Base-by-base conservation (phyloP, 2,888 invertebrate genomes). In the Eupithecia dodoneata region DNA sequence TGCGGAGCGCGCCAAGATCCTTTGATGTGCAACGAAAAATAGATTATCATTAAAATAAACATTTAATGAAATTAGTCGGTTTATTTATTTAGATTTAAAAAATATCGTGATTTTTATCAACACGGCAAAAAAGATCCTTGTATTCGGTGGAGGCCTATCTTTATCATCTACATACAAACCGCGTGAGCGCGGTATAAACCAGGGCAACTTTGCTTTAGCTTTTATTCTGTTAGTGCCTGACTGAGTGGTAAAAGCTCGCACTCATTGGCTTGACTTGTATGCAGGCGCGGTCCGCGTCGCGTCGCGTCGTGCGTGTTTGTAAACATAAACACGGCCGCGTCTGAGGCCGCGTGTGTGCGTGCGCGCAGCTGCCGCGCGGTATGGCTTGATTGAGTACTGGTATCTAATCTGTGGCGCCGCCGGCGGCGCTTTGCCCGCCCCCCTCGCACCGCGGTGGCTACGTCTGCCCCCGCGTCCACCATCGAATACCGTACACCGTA, bases 301-400 rank as follows among this genome's bases (percentile, higher is more conserved):
- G 30, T 30, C 30, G 30, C 30, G 30, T 30, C 30, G 30, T 30
- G 30, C 30, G 76, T 85, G 85, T 86, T 86, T 84, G 86, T 86
- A 85, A 85, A 89, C 86, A 87, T 18, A 30, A 30, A 30, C 30
- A 30, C 30, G 30, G 1, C 30, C 30, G 30, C 30, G 30, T 30
- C 30, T 30, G 30, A 30, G 77, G 74, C 72, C 49, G 80, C 74
- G 55, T 73, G 85, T 87, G 87, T 86, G 89, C 87, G 89, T 85
- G 85, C 82, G 84, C 89, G 89, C 91, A 89, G 90, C 90, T 90
- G 90, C 85, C 86, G 80, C 76, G 52, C 72, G 77, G 69, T 59
- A 59, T 18, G 18, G 59, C 10, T 0, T 15, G 30, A 15, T 15
- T 7, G 47, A 47, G 47, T 10, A 18, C 59, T 18, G 10, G 18